Percentiles rank a stretch among this genome's conserved stretches.
Conservation (phyloP, 2,113 vertebrate species). For the Elgaria multicarinata region DNA sequence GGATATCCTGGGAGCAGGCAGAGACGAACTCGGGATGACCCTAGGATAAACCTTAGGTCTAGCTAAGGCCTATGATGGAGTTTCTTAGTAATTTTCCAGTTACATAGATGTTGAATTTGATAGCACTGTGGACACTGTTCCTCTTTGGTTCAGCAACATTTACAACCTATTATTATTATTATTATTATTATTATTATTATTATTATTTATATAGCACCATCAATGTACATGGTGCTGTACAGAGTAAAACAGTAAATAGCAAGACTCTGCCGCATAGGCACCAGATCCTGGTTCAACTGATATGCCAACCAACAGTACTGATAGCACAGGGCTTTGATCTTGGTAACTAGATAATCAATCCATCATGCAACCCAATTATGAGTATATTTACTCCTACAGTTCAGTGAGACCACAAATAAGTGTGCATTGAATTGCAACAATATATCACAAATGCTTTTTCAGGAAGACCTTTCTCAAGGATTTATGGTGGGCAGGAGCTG, state of each 20-base stretch:
- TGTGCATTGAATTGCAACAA: not conserved
- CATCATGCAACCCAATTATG: not conserved
- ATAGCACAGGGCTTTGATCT: not conserved
- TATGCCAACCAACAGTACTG: not conserved
- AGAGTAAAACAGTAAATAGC: no score
- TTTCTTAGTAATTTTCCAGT: not conserved
- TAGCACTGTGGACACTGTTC: not conserved
- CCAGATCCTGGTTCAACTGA: not conserved
- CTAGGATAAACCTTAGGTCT: no score
- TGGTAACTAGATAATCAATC: constrained; percentile 6
- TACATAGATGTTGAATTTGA: not conserved
- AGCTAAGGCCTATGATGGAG: no score
- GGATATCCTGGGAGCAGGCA: no score
- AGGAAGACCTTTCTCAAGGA: not conserved
- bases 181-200: no score
- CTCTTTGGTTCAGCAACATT: not conserved
- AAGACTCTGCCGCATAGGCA: no score
- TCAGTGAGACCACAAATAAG: not conserved
- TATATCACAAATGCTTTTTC: constrained; percentile 17
- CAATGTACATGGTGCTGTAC: no score
- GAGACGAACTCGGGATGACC: no score
- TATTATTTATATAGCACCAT: no score
- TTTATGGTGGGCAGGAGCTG: constrained; percentile 25
- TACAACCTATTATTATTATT: no score
- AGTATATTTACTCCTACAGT: not conserved